These are phyloP conservation scores for Kryptolebias marmoratus DNA, from an alignment of 2,113 vertebrate genomes.

Conservation along the genomic window DNA sequence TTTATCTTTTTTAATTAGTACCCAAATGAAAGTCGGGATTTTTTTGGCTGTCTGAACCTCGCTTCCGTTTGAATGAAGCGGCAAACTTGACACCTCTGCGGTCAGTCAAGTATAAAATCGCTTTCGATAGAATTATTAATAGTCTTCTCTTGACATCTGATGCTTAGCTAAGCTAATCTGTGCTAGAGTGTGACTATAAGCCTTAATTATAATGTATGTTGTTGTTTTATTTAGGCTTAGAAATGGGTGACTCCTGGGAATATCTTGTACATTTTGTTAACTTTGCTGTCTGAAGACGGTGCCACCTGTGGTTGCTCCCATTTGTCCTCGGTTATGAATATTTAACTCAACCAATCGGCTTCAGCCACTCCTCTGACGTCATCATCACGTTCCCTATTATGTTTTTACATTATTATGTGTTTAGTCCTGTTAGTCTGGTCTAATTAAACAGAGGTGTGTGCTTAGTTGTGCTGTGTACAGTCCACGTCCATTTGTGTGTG, in stretches of 20 bases:
- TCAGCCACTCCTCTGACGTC: conserved; percentile 2
- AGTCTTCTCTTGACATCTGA: conserved; percentile 22
- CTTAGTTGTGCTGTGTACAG: neutral
- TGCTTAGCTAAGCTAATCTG: neutral
- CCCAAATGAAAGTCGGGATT: neutral
- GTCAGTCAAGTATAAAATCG: conserved; percentile 13
- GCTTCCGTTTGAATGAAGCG: conserved; percentile 15
- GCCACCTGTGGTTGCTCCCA: conserved; percentile 57
- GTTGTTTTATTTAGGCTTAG: neutral
- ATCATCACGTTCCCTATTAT: neutral
- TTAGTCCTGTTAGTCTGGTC: neutral
- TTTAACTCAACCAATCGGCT: neutral
- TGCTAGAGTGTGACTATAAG: too few relatives aligned
- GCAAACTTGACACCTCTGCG: conserved; percentile 12
- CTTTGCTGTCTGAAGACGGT: conserved; percentile 33
- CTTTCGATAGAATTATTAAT: conserved; percentile 72
- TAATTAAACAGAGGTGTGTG: neutral
- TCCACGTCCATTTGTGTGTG: neutral
- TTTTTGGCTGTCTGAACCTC: neutral
- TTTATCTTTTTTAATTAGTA: neutral
- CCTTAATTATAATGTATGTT: neutral
- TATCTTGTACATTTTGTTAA: conserved; percentile 44
- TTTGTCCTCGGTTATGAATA: neutral
- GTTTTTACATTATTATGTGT: neutral
- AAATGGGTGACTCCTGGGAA: conserved; percentile 10